A percentile compares a stretch with the other conserved stretches of the same genome.
These are phyloP conservation scores for Poeciliopsis presidionis DNA, from an alignment of 2,797 vertebrate genomes.

Conservation along the genomic window DNA sequence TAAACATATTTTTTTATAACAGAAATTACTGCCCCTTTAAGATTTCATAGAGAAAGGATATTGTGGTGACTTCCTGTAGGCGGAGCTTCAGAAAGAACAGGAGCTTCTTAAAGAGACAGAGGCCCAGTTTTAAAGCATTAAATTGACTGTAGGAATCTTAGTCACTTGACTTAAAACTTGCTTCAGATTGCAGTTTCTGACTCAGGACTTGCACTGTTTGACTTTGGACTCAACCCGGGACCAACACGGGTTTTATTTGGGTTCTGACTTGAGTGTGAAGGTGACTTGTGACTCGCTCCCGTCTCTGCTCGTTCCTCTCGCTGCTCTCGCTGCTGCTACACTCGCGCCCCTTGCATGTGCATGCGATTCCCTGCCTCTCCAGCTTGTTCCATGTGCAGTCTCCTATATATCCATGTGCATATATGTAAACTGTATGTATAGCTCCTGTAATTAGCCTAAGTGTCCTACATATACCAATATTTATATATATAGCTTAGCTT, in stretches of 20 bases:
- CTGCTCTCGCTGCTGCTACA: conserved; percentile 74
- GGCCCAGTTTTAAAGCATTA: too few species aligned
- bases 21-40: too few species aligned
- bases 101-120: too few species aligned
- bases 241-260: background rate
- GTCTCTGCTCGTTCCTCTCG: conserved; percentile 43
- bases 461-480: conserved; percentile 38
- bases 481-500: conserved; percentile 75
- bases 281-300: conserved; percentile 1
- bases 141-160: too few species aligned
- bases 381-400: conserved; percentile 77
- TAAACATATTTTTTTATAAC: too few species aligned
- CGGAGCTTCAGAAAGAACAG: too few species aligned
- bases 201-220: background rate
- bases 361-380: conserved; percentile 80
- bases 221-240: background rate
- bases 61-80: too few species aligned
- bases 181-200: background rate
- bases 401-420: conserved; percentile 71
- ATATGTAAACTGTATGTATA: conserved; percentile 69
- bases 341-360: conserved; percentile 83
- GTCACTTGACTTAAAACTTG: background rate
- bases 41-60: too few species aligned
- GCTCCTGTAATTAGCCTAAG: conserved; percentile 79
- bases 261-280: background rate